Conservation (phyloP, 2,797 vertebrate genomes). For the Pseudochirops cupreus region DNA sequence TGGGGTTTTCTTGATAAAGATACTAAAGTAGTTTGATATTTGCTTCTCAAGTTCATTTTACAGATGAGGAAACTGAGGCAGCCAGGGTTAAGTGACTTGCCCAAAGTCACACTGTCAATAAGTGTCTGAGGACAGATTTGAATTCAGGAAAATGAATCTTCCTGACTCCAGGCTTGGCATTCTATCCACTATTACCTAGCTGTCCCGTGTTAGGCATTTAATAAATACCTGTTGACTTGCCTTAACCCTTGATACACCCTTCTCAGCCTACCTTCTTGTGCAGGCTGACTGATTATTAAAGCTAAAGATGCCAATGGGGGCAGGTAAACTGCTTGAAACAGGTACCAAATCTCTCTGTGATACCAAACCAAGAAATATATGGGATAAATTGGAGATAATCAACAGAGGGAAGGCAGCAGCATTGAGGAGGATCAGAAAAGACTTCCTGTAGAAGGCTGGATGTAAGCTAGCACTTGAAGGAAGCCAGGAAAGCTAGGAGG, state of each 20-base stretch:
- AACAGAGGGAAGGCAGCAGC: background rate
- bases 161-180: background rate
- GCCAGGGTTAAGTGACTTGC: background rate
- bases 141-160: background rate
- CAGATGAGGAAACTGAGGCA: background rate
- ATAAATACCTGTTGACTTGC: background rate
- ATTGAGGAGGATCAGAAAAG: background rate
- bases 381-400: no score
- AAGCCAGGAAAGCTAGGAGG: background rate
- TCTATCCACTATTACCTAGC: background rate
- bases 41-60: background rate
- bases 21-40: background rate
- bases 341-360: no score
- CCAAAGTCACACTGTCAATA: background rate
- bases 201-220: background rate
- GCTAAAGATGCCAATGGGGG: no score
- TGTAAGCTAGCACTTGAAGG: background rate
- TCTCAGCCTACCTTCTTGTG: background rate
- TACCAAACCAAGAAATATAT: no score
- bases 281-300: no score
- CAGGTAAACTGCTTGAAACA: no score
- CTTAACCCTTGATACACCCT: background rate
- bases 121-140: background rate
- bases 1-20: background rate
- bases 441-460: background rate